Evolutionary conservation across 1,140 invertebrate species (phyloP).

Genomic region (Drosophila orena): DNA sequence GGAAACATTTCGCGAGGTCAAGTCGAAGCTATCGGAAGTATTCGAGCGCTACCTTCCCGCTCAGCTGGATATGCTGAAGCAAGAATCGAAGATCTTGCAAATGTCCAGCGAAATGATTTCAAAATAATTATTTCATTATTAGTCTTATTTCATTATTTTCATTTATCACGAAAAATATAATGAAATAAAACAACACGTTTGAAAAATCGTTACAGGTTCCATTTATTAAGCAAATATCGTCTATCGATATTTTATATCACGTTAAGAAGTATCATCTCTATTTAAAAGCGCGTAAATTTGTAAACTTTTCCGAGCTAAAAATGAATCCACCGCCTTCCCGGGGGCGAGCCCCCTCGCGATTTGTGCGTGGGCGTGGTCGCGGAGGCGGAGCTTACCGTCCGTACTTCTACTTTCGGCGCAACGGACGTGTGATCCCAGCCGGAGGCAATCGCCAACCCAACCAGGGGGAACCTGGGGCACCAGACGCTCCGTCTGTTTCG

Average conservation of each 20-base stretch:
- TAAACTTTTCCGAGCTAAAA: background rate
- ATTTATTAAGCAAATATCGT: background rate
- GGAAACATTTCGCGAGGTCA: constrained; percentile 28
- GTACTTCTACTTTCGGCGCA: constrained; percentile 76
- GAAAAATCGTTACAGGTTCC: background rate
- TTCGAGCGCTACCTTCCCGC: constrained; percentile 32
- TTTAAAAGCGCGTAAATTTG: constrained; percentile 32
- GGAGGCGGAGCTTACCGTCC: constrained; percentile 67
- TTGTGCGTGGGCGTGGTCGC: constrained; percentile 61
- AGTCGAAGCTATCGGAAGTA: constrained; percentile 35
- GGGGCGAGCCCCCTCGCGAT: constrained; percentile 52
- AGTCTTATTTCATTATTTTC: too few species aligned
- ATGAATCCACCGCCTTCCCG: constrained; percentile 44
- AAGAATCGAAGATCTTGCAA: constrained; percentile 7
- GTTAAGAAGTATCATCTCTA: background rate
- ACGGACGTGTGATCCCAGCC: constrained; percentile 73
- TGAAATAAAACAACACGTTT: background rate
- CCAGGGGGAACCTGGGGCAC: background rate
- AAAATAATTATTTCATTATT: constrained; percentile 1
- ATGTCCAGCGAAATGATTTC: background rate
- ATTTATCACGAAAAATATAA: background rate
- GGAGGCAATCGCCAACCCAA: constrained; percentile 38
- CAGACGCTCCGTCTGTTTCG: background rate
- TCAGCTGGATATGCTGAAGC: constrained; percentile 33
- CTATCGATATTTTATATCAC: background rate